Percentiles rank a stretch among this genome's conserved stretches.
Evolutionary conservation across 2,888 invertebrate genomes (phyloP).

Genomic region (Latheticus oryzae): DNA sequence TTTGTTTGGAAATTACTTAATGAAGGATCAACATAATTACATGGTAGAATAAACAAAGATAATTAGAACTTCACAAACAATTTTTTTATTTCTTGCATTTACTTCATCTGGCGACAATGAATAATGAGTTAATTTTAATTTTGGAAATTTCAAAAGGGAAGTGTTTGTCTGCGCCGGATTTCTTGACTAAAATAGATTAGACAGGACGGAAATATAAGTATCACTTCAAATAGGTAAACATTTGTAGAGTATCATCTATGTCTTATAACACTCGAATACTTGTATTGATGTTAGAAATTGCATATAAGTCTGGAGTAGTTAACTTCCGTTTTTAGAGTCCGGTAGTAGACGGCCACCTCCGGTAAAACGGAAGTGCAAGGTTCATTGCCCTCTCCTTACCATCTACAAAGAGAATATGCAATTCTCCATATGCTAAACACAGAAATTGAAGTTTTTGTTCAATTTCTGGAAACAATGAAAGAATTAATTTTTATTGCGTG

Average conservation of each 20-base stretch:
- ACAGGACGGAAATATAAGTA: conserved; percentile 12
- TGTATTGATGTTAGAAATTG: conserved; percentile 24
- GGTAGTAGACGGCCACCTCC: conserved; percentile 12
- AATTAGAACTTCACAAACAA: too few relatives aligned
- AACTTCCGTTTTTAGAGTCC: conserved; percentile 26
- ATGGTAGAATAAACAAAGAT: too few relatives aligned
- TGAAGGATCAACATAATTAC: too few relatives aligned
- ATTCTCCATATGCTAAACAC: conserved; percentile 47
- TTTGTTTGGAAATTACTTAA: too few relatives aligned
- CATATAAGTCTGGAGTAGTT: conserved; percentile 30
- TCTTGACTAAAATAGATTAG: conserved; percentile 23
- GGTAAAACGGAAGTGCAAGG: conserved; percentile 44
- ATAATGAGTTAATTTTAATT: conserved; percentile 27
- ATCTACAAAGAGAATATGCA: conserved; percentile 38
- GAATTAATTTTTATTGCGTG: too few relatives aligned
- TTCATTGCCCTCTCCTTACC: conserved; percentile 44
- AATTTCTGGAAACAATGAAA: too few relatives aligned
- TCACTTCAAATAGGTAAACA: conserved; percentile 10
- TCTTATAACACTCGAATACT: too few relatives aligned
- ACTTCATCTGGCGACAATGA: conserved; percentile 15
- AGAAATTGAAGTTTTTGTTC: too few relatives aligned
- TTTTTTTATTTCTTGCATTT: conserved; percentile 4
- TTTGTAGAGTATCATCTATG: too few relatives aligned
- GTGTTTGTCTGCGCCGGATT: conserved; percentile 29
- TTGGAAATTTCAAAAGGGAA: conserved; percentile 35